Evolutionary conservation across 2,797 vertebrate genomes (phyloP).

Genomic region (Orientallactaga sibirica): DNA sequence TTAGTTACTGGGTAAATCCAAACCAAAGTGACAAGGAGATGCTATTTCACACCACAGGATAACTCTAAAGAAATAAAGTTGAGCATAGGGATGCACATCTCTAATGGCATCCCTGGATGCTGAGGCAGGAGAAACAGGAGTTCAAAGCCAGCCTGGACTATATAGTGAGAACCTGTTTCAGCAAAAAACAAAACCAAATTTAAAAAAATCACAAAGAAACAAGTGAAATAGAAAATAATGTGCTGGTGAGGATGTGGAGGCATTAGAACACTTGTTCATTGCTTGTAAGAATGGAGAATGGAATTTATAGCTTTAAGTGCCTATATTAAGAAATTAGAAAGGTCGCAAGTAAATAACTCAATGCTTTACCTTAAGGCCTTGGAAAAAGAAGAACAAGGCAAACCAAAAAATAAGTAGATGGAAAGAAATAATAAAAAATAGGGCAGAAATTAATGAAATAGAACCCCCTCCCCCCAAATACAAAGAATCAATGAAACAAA

Average conservation of each 20-base stretch:
- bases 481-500: no score
- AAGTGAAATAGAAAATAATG: not conserved
- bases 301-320: no score
- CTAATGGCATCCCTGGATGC: not conserved
- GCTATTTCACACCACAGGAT: not conserved
- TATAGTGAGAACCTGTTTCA: not conserved
- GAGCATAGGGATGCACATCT: no score
- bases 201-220: not conserved
- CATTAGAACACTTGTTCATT: not conserved
- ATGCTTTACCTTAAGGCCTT: no score
- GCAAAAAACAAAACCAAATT: not conserved
- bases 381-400: no score
- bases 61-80: not conserved
- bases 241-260: not conserved
- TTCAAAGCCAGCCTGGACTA: not conserved
- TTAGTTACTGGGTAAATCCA: not conserved
- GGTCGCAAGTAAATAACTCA: no score
- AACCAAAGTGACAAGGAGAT: not conserved
- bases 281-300: not conserved
- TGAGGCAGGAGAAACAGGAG: not conserved
- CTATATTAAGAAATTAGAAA: no score
- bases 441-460: no score
- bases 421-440: no score
- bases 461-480: no score
- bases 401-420: no score